phyloP scores from a whole-genome alignment of 2,888 invertebrate species.

The Alloplasta piceator region DNA sequence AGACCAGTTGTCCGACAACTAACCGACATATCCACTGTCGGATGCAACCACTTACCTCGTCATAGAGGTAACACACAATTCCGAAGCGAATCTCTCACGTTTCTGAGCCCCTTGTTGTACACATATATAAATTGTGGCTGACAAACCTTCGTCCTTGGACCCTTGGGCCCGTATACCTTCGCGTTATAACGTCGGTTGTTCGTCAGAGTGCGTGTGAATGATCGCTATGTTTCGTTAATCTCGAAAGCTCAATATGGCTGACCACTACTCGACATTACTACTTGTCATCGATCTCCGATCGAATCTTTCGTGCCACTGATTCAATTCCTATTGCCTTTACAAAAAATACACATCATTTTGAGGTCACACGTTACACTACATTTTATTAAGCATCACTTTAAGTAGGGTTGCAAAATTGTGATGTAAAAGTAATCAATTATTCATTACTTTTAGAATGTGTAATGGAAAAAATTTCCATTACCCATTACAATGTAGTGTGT shows the following conservation, averaged over 20 bases:
- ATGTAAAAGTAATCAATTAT: too few species aligned
- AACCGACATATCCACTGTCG: constrained; percentile 66
- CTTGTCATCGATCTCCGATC: constrained; percentile 23
- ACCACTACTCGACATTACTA: constrained; percentile 56
- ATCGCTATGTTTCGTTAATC: constrained; percentile 60
- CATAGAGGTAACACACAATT: constrained; percentile 56
- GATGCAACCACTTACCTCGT: constrained; percentile 67
- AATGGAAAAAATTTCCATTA: too few species aligned
- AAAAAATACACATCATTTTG: too few species aligned
- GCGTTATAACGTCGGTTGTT: constrained; percentile 45
- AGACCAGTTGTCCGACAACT: constrained; percentile 64
- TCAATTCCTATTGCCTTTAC: too few species aligned
- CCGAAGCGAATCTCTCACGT: constrained; percentile 45
- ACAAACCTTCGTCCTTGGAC: neutral
- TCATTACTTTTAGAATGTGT: too few species aligned
- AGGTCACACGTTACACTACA: too few species aligned
- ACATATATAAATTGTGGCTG: neutral
- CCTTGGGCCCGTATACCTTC: neutral
- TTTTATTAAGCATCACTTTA: too few species aligned
- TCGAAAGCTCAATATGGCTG: constrained; percentile 44
- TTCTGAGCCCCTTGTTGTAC: constrained; percentile 19
- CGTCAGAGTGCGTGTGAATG: constrained; percentile 31
- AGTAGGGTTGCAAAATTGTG: too few species aligned
- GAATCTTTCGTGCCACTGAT: constrained; percentile 4
- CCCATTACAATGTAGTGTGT: too few species aligned